Percentiles rank a stretch among this genome's conserved stretches.
These are phyloP conservation scores for Arion vulgaris DNA, from an alignment of 1,140 invertebrate genomes.

Conservation along the genomic window DNA sequence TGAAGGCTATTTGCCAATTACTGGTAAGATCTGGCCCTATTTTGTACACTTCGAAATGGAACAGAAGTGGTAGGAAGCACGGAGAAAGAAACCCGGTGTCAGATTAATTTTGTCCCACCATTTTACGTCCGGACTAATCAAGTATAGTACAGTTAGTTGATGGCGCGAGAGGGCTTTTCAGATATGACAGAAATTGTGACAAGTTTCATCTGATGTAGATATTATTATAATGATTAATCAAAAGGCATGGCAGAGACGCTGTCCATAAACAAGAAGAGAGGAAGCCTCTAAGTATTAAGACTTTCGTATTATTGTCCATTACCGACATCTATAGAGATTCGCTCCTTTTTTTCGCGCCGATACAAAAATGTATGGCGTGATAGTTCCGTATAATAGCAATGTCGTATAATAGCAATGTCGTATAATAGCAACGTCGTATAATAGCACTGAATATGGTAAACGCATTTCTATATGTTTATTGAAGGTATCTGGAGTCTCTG, in stretches of 20 bases:
- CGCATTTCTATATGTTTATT: no score
- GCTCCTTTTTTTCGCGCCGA: neutral
- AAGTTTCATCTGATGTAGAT: neutral
- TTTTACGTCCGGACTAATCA: neutral
- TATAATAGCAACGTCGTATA: neutral
- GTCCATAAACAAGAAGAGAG: neutral
- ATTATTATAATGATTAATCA: conserved; percentile 13
- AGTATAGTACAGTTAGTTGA: neutral
- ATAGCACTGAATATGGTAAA: no score
- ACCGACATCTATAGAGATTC: neutral
- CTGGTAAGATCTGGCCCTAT: conserved; percentile 7
- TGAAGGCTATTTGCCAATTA: conserved; percentile 25
- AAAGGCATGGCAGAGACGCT: neutral
- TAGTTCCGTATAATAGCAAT: neutral
- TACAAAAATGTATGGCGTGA: neutral
- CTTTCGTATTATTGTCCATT: neutral
- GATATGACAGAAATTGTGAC: neutral
- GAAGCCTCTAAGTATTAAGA: neutral
- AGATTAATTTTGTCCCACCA: neutral
- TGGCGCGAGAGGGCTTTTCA: neutral
- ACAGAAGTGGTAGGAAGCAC: neutral
- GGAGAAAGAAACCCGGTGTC: neutral
- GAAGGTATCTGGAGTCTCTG: no score
- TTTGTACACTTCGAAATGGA: neutral
- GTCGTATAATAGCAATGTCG: neutral